A percentile compares a stretch with the other conserved stretches of the same genome.
Evolutionary conservation across 2,888 invertebrate genomes (phyloP).

Genomic region (Parnassius glacialis): DNA sequence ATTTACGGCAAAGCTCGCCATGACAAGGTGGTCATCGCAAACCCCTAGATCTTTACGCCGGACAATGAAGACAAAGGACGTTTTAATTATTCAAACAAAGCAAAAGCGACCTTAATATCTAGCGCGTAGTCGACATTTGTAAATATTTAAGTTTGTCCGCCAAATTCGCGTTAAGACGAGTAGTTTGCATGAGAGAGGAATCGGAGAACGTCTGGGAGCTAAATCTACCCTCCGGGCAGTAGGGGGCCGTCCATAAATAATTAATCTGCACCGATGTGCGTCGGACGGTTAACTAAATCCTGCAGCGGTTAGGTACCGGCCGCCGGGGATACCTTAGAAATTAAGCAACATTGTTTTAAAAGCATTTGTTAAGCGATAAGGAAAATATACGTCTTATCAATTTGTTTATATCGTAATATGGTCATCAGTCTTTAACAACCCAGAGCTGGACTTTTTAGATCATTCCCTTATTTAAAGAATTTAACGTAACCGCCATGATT

Average conservation of each 20-base stretch:
- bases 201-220: constrained; percentile 73
- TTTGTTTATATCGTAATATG: too few species aligned
- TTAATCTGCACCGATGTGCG: constrained; percentile 75
- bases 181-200: constrained; percentile 77
- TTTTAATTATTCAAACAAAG: constrained; percentile 72
- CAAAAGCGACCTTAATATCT: constrained; percentile 70
- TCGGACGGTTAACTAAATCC: constrained; percentile 70
- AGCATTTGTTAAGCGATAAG: constrained; percentile 13
- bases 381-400: too few species aligned
- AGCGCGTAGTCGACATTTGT: constrained; percentile 61
- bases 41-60: constrained; percentile 70
- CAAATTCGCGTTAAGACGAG: constrained; percentile 75
- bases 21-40: constrained; percentile 80
- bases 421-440: too few species aligned
- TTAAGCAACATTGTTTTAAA: constrained; percentile 43
- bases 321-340: constrained; percentile 38
- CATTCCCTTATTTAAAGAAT: too few species aligned
- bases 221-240: constrained; percentile 66
- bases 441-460: too few species aligned
- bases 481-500: too few species aligned
- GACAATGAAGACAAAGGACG: constrained; percentile 77
- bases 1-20: constrained; percentile 72
- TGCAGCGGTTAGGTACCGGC: constrained; percentile 51
- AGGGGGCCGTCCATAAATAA: constrained; percentile 73
- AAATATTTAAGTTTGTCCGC: constrained; percentile 68